These are phyloP conservation scores for Caenorhabditis imperialis DNA, from an alignment of 2,888 invertebrate species.

Conservation along the genomic window DNA sequence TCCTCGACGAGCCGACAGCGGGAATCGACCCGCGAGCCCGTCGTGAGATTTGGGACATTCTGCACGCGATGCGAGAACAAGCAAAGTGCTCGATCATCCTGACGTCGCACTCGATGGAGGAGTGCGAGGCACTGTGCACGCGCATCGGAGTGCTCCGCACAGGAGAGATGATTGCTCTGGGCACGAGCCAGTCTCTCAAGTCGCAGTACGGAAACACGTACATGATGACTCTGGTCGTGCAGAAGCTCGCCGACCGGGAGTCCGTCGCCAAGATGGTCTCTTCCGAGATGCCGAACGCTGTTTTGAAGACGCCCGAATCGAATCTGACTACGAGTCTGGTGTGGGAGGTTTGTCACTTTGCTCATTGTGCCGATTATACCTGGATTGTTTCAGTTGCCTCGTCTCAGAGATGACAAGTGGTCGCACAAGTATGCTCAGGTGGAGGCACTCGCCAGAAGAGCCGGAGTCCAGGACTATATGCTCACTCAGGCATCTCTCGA, in stretches of 20 bases:
- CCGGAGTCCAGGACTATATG: slow-evolving; percentile 14
- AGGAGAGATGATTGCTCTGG: slow-evolving; percentile 58
- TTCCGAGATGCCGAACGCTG: neutral
- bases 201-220: slow-evolving; percentile 26
- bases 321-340: slow-evolving; percentile 15
- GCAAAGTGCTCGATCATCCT: slow-evolving; percentile 78
- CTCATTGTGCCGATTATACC: slow-evolving; percentile 12
- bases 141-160: slow-evolving; percentile 74
- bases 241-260: slow-evolving; percentile 55
- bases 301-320: slow-evolving; percentile 5
- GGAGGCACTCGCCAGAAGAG: slow-evolving; percentile 1
- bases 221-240: slow-evolving; percentile 54
- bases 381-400: slow-evolving; percentile 17
- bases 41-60: slow-evolving; percentile 18
- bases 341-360: too few relatives aligned
- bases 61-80: slow-evolving; percentile 28
- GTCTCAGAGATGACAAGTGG: slow-evolving; percentile 5
- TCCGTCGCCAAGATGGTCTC: too few relatives aligned
- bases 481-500: slow-evolving; percentile 28
- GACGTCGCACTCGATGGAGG: slow-evolving; percentile 80
- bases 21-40: slow-evolving; percentile 81
- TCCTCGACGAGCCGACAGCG: slow-evolving; percentile 80
- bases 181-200: slow-evolving; percentile 40
- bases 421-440: slow-evolving; percentile 11
- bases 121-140: slow-evolving; percentile 69